Evolutionary conservation across 2,888 invertebrate species (phyloP).

Genomic region (Rapana venosa): DNA sequence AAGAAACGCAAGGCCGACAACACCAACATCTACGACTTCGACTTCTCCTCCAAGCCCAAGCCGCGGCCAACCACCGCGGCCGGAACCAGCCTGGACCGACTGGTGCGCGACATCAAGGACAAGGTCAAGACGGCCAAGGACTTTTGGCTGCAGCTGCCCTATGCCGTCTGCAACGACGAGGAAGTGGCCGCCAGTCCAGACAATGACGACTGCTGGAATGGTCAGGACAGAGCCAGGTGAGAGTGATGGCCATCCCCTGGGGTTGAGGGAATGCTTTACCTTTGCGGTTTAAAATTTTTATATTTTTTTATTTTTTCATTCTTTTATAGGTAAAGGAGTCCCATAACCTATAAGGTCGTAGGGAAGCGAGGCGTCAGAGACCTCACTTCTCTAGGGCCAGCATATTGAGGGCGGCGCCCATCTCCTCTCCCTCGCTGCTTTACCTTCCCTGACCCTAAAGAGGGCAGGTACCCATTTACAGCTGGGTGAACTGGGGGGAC

Average conservation of each 20-base stretch:
- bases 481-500: too few relatives aligned
- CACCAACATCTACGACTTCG: slow-evolving; percentile 31
- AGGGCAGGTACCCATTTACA: too few relatives aligned
- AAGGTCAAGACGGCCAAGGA: slow-evolving; percentile 84
- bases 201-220: slow-evolving; percentile 89
- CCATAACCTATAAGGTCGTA: too few relatives aligned
- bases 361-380: too few relatives aligned
- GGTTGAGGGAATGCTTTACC: too few relatives aligned
- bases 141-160: slow-evolving; percentile 92
- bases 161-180: slow-evolving; percentile 88
- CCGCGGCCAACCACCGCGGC: slow-evolving; percentile 48
- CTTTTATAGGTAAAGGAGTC: too few relatives aligned
- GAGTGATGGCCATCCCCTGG: not conserved
- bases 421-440: too few relatives aligned
- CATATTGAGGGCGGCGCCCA: too few relatives aligned
- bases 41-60: slow-evolving; percentile 43
- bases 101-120: slow-evolving; percentile 90
- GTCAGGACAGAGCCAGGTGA: slow-evolving; percentile 78
- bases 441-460: too few relatives aligned
- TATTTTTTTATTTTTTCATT: too few relatives aligned
- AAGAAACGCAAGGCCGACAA: slow-evolving; percentile 51
- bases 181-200: slow-evolving; percentile 84
- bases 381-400: too few relatives aligned
- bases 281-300: too few relatives aligned
- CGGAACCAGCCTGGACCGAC: slow-evolving; percentile 85